Conservation (phyloP, 1,140 invertebrate species). For the Drosophila baimaii region DNA sequence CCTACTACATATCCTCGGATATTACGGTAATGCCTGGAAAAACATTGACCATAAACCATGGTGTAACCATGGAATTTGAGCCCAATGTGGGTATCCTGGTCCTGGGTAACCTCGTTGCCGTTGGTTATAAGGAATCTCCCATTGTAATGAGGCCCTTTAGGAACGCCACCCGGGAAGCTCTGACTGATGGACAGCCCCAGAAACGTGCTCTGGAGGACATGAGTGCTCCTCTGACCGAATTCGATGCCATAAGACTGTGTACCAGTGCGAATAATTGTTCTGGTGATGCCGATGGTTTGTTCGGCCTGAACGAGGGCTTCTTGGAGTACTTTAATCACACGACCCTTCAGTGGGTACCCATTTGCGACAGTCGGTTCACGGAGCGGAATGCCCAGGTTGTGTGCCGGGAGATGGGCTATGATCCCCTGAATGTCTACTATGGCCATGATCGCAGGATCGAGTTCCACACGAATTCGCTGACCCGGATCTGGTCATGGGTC, state of each 20-base stretch:
- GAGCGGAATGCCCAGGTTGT: slow-evolving; percentile 97
- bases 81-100: slow-evolving; percentile 99
- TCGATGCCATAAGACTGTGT: slow-evolving; percentile 89
- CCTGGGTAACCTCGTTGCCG: slow-evolving; percentile 94
- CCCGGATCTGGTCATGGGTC: slow-evolving; percentile 96
- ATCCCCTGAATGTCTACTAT: slow-evolving; percentile 94
- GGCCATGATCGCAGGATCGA: slow-evolving; percentile 92
- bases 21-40: slow-evolving; percentile 98
- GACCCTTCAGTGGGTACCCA: slow-evolving; percentile 97
- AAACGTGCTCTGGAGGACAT: slow-evolving; percentile 84
- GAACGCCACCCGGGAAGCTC: slow-evolving; percentile 57
- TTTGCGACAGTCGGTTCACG: slow-evolving; percentile 97
- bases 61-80: slow-evolving; percentile 96
- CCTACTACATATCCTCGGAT: slow-evolving; percentile 95
- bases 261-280: slow-evolving; percentile 89
- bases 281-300: slow-evolving; percentile 84
- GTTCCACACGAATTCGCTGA: slow-evolving; percentile 92
- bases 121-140: slow-evolving; percentile 91
- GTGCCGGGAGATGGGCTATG: slow-evolving; percentile 96
- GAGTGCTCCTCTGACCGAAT: slow-evolving; percentile 77
- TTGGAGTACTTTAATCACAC: slow-evolving; percentile 98
- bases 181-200: slow-evolving; percentile 73
- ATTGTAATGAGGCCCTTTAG: slow-evolving; percentile 93
- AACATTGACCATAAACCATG: slow-evolving; percentile 94
- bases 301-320: slow-evolving; percentile 89